Evolutionary conservation across 1,140 invertebrate species (phyloP).

Genomic region (Scylla paramamosain): DNA sequence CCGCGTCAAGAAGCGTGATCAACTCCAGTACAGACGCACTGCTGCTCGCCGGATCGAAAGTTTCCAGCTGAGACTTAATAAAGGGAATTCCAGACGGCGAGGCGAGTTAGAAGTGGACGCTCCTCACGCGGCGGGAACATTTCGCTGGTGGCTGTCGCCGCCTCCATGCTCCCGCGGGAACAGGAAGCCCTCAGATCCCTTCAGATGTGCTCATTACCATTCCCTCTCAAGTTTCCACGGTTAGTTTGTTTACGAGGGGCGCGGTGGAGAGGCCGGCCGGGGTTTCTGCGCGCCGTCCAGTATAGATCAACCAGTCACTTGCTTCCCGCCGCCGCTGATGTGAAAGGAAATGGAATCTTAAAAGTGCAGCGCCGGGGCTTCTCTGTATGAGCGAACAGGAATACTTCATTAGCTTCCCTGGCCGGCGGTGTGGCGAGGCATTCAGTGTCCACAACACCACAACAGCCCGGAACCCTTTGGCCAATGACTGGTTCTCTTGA

Average conservation of each 20-base stretch:
- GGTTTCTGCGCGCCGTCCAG: background rate
- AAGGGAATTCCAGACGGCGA: background rate
- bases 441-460: background rate
- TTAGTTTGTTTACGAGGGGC: conserved; percentile 56
- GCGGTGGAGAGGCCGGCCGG: background rate
- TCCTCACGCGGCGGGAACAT: background rate
- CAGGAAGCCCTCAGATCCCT: conserved; percentile 25
- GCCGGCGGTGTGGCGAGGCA: background rate
- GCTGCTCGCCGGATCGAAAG: background rate
- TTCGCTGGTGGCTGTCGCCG: background rate
- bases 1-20: background rate
- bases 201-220: conserved; percentile 60
- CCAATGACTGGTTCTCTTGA: background rate
- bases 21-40: background rate
- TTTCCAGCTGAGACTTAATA: background rate
- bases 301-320: background rate
- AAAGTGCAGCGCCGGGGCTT: background rate
- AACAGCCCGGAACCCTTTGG: background rate
- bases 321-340: background rate
- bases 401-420: background rate
- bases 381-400: background rate
- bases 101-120: background rate
- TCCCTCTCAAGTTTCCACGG: conserved; percentile 68
- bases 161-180: conserved; percentile 42
- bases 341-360: background rate